Evolutionary conservation across 2,113 vertebrate genomes (phyloP), one percentile per base, ranked within the genome.

Genomic region (Microcebus lehilahytsara): DNA sequence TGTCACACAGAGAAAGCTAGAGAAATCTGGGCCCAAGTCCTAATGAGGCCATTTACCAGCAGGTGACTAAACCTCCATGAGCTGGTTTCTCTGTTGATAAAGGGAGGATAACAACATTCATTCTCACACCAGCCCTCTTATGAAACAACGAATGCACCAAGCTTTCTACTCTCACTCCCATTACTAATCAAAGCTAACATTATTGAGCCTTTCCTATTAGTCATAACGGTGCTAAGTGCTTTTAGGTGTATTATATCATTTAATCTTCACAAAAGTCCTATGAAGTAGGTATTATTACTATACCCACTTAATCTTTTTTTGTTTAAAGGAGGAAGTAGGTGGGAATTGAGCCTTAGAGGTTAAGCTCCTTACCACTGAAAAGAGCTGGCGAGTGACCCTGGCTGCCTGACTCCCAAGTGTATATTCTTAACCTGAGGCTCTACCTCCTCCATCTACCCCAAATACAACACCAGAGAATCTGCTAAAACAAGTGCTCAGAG

Each of bases 41-140:
- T 87, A 87, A 95, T 13, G 64, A 97, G 93, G 86, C 83, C 79
- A 75, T 62, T 83, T 85, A 42, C 74, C 75, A 97, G 95, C 96
- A 93, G 79, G 96, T 14, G 51, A 89, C 72, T 53, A 58, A 40
- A 71, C 49, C 66, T 93, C 40, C 5, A 34, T 9, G 64, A 89
- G 86, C 78, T 16, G 53, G 77, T 16, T 79, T 84, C 75, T 22
- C 78, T 10, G 3, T 23, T 6, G 16, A 64, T 40, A 62, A 64
- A 91, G 56, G 66, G 27, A 79, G 19, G 42, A 60, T 13, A 22
- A 27, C 4, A 71, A 27, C 42, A 23, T 25, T 22, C 23, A 22
- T 9, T 25, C 60, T 77, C 60, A 46, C 11, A 56, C 4, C 23
- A 56, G 32, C 40, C 1, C 46, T 1, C 2, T 16, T 7, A 58